Conservation (phyloP, 2,113 vertebrate genomes). For the Panthera uncia region DNA sequence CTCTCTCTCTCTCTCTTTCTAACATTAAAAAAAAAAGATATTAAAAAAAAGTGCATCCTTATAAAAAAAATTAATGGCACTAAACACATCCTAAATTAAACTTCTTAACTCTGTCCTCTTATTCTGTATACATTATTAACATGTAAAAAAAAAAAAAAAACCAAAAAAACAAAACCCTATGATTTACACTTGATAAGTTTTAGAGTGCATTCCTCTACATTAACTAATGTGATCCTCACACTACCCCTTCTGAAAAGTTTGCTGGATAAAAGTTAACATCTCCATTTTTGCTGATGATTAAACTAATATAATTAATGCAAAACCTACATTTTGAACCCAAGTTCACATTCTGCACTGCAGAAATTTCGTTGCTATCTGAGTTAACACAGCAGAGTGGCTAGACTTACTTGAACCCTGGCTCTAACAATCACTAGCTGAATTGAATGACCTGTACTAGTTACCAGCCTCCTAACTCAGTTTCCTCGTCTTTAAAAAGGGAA, state of each 20-base stretch:
- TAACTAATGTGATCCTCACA: background rate
- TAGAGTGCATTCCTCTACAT: background rate
- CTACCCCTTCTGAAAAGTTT: background rate
- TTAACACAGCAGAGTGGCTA: background rate
- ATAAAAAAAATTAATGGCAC: background rate
- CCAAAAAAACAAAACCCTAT: background rate
- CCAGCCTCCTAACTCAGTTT: background rate
- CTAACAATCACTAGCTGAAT: background rate
- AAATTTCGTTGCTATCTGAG: background rate
- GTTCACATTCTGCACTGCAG: background rate
- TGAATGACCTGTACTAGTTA: background rate
- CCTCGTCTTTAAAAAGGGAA: background rate
- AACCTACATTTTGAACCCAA: background rate
- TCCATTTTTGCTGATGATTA: background rate
- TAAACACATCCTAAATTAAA: slow-evolving; percentile 21
- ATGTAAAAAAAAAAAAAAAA: background rate
- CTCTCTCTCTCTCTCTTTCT: too few species aligned
- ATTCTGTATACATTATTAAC: background rate
- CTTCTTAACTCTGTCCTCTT: background rate
- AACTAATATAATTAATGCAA: background rate
- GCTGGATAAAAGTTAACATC: background rate
- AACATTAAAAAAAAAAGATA: background rate
- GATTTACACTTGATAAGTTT: background rate
- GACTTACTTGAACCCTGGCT: background rate
- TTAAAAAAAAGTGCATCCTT: too few species aligned